Evolutionary conservation across 2,888 invertebrate genomes (phyloP), one percentile per base, ranked within the genome.

Genomic region (Tetheella fluctuosa): DNA sequence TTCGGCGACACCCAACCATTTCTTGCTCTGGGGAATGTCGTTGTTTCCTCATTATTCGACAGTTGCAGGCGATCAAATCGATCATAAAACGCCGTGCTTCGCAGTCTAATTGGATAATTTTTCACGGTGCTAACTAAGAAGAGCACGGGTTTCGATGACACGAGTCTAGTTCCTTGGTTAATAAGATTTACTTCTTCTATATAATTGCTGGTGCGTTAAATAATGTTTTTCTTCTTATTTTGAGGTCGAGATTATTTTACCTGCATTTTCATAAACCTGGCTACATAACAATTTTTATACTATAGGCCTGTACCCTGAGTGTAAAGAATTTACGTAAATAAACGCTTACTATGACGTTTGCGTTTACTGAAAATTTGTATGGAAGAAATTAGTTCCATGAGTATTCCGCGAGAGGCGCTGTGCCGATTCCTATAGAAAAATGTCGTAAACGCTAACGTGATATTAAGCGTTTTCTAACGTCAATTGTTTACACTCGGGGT

Each of bases 31-130:
- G 80, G 77, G 84, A 86, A 85, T 86, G 81, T 84, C 84, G 87
- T 89, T 89, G 88, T 87, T 86, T 86, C 78, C 84, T 86, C 85
- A 88, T 89, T 90, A 87, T 86, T 83, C 81, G 85, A 86, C 86
- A 87, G 85, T 87, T 83, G 79, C 77, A 76, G 74, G 82, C 79
- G 81, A 85, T 81, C 80, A 84, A 85, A 86, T 86, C 84, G 82
- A 85, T 86, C 85, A 85, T 82, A 81, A 79, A 85, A 83, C 79
- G 80, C 86, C 80, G 84, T 75, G 83, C 81, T 83, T 83, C 85
- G 83, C 80, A 80, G 74, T 75, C 81, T 89, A 90, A 90, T 91
- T 89, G 84, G 86, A 87, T 84, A 83, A 88, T 91, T 89, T 75
- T 88, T 85, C 80, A 89, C 85, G 88, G 84, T 81, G 67, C 77